Conservation (phyloP, 2,797 vertebrate genomes). For the Cossypha caffra region DNA sequence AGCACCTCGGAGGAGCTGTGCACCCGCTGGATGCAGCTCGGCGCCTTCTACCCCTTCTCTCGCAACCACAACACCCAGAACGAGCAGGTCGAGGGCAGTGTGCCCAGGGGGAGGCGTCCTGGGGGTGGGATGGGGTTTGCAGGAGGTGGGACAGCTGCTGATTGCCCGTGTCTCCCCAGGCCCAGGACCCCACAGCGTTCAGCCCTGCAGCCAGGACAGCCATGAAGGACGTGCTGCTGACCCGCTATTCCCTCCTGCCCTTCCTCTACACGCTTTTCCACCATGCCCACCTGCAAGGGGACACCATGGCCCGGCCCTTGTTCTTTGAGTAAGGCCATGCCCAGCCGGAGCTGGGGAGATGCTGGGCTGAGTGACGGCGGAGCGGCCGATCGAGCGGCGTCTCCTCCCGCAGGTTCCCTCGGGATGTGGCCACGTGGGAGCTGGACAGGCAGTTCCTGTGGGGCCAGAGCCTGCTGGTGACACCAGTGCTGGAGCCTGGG, state of each 20-base stretch:
- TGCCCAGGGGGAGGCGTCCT: not conserved
- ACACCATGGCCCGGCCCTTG: conserved; percentile 83
- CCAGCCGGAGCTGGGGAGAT: accelerated
- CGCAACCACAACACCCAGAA: conserved; percentile 87
- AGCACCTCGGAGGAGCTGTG: conserved; percentile 87
- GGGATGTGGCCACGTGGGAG: conserved; percentile 77
- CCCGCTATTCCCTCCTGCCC: conserved; percentile 87
- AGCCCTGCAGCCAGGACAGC: conserved; percentile 76
- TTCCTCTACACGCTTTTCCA: conserved; percentile 89
- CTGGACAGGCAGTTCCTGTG: conserved; percentile 89
- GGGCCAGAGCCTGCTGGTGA: conserved; percentile 86
- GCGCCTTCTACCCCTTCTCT: conserved; percentile 88
- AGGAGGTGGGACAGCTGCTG: not conserved
- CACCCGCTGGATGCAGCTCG: conserved; percentile 88
- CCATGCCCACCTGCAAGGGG: conserved; percentile 80
- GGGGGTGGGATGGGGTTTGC: not conserved
- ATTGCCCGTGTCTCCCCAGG: conserved; percentile 49
- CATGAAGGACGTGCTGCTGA: conserved; percentile 83
- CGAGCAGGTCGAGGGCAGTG: conserved; percentile 63
- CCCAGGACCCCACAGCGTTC: conserved; percentile 84
- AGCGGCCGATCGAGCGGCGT: accelerated
- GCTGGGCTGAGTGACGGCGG: not conserved
- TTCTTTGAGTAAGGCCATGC: conserved; percentile 85
- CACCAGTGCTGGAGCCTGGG: conserved; percentile 83
- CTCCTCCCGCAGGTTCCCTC: conserved; percentile 78